Conservation (phyloP, 1,140 invertebrate species). For the Acyrthosiphon pisum region DNA sequence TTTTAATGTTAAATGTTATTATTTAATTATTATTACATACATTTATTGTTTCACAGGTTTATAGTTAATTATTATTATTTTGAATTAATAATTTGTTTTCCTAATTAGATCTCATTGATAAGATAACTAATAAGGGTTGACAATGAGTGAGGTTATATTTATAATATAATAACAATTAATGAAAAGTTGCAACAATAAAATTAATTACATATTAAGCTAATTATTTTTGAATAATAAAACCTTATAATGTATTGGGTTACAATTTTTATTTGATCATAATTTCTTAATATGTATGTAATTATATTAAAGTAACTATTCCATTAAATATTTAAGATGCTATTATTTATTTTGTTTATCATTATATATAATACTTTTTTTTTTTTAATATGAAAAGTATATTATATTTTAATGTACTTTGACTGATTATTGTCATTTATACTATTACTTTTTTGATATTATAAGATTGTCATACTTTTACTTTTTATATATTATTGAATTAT, state of each 20-base stretch:
- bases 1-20: background rate
- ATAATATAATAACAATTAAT: background rate
- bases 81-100: constrained; percentile 5
- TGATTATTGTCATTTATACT: background rate
- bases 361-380: background rate
- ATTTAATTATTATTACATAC: constrained; percentile 2
- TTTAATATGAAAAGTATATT: background rate
- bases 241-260: background rate
- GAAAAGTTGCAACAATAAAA: background rate
- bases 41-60: background rate
- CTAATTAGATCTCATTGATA: constrained; percentile 33
- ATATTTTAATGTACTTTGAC: background rate
- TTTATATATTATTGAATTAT: constrained; percentile 11
- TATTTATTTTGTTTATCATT: background rate
- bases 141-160: background rate
- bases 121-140: background rate
- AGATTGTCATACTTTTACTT: background rate
- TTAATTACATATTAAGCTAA: background rate
- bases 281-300: background rate
- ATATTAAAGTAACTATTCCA: background rate
- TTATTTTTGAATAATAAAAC: background rate
- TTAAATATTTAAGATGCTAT: background rate
- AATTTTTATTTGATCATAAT: background rate
- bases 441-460: background rate
- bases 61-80: background rate